Percentiles rank a stretch among this genome's conserved stretches.
These are phyloP conservation scores for Catostomus latipinnis DNA, from an alignment of 2,797 vertebrate genomes.

Conservation along the genomic window DNA sequence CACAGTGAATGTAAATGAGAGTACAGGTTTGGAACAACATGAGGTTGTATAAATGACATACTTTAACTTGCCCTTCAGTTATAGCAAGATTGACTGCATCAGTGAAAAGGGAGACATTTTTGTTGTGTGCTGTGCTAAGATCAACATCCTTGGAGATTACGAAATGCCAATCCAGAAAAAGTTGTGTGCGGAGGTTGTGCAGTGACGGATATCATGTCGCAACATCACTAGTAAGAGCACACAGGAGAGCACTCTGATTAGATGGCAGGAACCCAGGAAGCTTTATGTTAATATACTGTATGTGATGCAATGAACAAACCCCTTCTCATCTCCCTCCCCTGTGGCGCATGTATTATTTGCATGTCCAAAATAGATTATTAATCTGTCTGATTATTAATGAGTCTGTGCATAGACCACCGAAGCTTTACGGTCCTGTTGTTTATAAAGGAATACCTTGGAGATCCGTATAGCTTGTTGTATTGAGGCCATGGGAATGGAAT, in stretches of 20 bases:
- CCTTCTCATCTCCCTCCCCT: slow-evolving; percentile 26
- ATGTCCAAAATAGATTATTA: slow-evolving; percentile 55
- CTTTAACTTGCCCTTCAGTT: background rate
- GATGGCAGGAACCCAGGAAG: slow-evolving; percentile 34
- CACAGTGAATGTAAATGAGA: too few relatives aligned
- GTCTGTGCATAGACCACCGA: slow-evolving; percentile 5
- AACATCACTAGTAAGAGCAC: slow-evolving; percentile 20
- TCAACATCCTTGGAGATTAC: slow-evolving; percentile 18
- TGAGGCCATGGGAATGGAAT: slow-evolving; percentile 26
- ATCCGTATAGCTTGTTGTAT: slow-evolving; percentile 34
- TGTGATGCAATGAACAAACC: slow-evolving; percentile 46
- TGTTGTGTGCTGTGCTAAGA: background rate
- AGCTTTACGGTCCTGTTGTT: slow-evolving; percentile 32
- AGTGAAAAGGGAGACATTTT: slow-evolving; percentile 8
- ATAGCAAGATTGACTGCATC: background rate
- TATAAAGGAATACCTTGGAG: slow-evolving; percentile 33
- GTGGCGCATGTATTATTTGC: slow-evolving; percentile 48
- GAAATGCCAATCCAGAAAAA: slow-evolving; percentile 30
- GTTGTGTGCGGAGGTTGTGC: background rate
- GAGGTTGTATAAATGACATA: too few relatives aligned
- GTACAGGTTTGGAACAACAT: too few relatives aligned
- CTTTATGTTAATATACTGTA: slow-evolving; percentile 19
- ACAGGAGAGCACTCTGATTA: slow-evolving; percentile 27
- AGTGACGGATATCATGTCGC: background rate
- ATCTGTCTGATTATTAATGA: slow-evolving; percentile 46